phyloP scores from a whole-genome alignment of 2,797 vertebrate species.

The Telmatherina bonti region DNA sequence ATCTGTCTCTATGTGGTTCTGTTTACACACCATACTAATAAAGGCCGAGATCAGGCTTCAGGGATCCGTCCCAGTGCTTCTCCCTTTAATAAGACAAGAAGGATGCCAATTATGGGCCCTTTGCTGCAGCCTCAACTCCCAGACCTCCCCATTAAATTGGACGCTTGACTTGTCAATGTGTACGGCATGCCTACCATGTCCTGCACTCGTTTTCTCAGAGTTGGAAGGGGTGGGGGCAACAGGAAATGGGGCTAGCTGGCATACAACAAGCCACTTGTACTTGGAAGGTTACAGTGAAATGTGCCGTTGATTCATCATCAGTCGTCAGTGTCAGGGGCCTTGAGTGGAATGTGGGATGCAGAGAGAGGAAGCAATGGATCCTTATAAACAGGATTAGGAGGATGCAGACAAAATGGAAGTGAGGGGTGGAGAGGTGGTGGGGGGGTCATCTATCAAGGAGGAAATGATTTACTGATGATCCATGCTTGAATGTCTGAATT shows the following conservation, averaged over 20 bases:
- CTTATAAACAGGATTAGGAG: slow-evolving; percentile 54
- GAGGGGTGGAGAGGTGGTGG: not conserved
- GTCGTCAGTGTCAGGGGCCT: slow-evolving; percentile 50
- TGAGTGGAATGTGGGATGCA: slow-evolving; percentile 46
- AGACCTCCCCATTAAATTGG: slow-evolving; percentile 81
- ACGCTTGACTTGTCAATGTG: slow-evolving; percentile 72
- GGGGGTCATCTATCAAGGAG: slow-evolving; percentile 45
- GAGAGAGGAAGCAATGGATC: slow-evolving; percentile 55
- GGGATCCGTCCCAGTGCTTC: slow-evolving; percentile 73
- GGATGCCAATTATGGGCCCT: slow-evolving; percentile 85
- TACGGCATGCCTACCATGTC: slow-evolving; percentile 47
- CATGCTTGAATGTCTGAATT: slow-evolving; percentile 36
- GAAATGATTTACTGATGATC: slow-evolving; percentile 46
- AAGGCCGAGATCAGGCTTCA: slow-evolving; percentile 61
- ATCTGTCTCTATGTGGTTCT: slow-evolving; percentile 50
- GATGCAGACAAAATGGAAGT: slow-evolving; percentile 39
- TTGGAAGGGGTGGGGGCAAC: not conserved
- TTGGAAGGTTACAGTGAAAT: slow-evolving; percentile 53
- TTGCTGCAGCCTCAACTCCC: slow-evolving; percentile 78
- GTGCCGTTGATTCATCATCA: slow-evolving; percentile 60
- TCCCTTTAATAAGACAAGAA: slow-evolving; percentile 85
- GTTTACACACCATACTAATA: slow-evolving; percentile 72
- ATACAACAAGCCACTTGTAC: slow-evolving; percentile 31
- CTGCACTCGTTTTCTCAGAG: slow-evolving; percentile 19
- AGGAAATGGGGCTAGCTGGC: slow-evolving; percentile 12